Percentiles rank a stretch among this genome's conserved stretches.
phyloP scores from a whole-genome alignment of 2,797 vertebrate species.

The Philypnodon macrostomus region DNA sequence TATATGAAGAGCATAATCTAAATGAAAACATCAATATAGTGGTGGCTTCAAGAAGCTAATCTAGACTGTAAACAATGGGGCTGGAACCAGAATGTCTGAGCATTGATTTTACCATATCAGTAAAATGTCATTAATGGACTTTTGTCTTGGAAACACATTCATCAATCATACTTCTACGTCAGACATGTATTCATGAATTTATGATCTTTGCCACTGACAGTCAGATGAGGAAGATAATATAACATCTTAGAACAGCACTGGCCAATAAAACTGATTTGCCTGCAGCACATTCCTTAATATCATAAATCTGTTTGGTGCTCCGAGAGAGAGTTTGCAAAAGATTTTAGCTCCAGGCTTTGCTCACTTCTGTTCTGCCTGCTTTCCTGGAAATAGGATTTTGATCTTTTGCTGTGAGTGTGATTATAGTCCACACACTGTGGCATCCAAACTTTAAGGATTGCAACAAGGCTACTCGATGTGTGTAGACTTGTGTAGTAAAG shows the following conservation, averaged over 20 bases:
- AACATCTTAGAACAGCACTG: constrained; percentile 34
- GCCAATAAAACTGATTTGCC: constrained; percentile 44
- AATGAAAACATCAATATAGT: constrained; percentile 41
- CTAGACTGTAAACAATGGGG: constrained; percentile 31
- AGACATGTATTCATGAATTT: constrained; percentile 55
- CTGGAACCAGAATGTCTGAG: constrained; percentile 13
- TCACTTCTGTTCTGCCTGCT: constrained; percentile 36
- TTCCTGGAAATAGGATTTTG: constrained; percentile 60
- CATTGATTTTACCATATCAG: constrained; percentile 38
- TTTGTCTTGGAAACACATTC: constrained; percentile 27
- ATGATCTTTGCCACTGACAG: constrained; percentile 51
- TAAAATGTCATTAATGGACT: constrained; percentile 44
- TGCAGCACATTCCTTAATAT: constrained; percentile 48
- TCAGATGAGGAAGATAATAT: constrained; percentile 50
- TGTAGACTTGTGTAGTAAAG: not conserved
- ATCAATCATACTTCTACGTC: constrained; percentile 36
- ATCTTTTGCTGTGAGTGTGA: constrained; percentile 59
- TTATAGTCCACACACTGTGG: constrained; percentile 55
- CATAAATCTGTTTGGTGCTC: constrained; percentile 13
- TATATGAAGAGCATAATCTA: constrained; percentile 59
- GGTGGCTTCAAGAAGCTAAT: constrained; percentile 33
- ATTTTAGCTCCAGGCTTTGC: constrained; percentile 48
- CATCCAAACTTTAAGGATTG: constrained; percentile 43
- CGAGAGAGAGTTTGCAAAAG: not conserved
- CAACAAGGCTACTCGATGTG: constrained; percentile 20